phyloP scores from a whole-genome alignment of 2,888 invertebrate species.

The Dusona sp. region DNA sequence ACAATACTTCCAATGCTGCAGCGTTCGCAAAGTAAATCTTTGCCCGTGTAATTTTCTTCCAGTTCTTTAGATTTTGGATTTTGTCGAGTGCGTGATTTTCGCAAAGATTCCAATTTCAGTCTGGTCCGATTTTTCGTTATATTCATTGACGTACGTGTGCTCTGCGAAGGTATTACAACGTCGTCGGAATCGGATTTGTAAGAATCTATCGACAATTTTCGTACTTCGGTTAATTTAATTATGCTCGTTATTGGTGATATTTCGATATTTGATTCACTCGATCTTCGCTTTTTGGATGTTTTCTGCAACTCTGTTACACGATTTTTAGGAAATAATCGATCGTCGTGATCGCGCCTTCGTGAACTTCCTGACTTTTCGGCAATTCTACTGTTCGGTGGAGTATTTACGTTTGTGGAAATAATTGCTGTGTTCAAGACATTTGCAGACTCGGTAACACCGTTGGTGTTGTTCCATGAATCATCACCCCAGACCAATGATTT shows the following conservation, averaged over 20 bases:
- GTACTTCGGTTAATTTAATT: slow-evolving; percentile 66
- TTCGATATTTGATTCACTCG: slow-evolving; percentile 61
- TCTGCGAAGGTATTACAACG: slow-evolving; percentile 76
- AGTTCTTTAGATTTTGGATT: slow-evolving; percentile 4
- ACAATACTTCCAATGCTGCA: slow-evolving; percentile 51
- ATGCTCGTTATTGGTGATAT: slow-evolving; percentile 74
- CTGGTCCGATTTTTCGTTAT: slow-evolving; percentile 68
- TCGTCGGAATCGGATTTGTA: slow-evolving; percentile 81
- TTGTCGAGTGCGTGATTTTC: slow-evolving; percentile 60
- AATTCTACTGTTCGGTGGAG: slow-evolving; percentile 51
- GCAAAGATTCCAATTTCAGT: slow-evolving; percentile 66
- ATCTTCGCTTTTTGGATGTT: slow-evolving; percentile 65
- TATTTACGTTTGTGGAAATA: not conserved
- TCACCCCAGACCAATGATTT: slow-evolving; percentile 74
- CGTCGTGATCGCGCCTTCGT: not conserved
- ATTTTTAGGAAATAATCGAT: slow-evolving; percentile 21
- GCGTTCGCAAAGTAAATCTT: slow-evolving; percentile 28
- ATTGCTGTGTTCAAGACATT: slow-evolving; percentile 2
- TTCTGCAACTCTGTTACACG: slow-evolving; percentile 48
- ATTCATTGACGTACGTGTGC: slow-evolving; percentile 55
- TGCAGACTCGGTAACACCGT: slow-evolving; percentile 48
- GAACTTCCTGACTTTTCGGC: slow-evolving; percentile 20
- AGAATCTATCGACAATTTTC: slow-evolving; percentile 74
- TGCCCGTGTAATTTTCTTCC: slow-evolving; percentile 10
- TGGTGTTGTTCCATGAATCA: slow-evolving; percentile 77